Percentiles rank a stretch among this genome's conserved stretches.
phyloP scores from a whole-genome alignment of 1,140 invertebrate species.

The Drosophila ananassae region DNA sequence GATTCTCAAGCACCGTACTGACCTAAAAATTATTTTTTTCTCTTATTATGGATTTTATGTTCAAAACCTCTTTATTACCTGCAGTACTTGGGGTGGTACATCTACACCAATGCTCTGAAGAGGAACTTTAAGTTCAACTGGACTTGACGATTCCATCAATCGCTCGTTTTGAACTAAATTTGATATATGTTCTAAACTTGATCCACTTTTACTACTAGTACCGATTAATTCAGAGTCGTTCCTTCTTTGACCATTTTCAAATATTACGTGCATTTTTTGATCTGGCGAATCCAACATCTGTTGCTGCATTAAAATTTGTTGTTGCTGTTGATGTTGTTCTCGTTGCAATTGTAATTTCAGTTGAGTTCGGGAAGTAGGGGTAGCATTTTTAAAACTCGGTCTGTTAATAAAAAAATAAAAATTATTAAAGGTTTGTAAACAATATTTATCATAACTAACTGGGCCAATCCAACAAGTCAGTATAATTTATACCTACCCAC shows the following conservation, averaged over 20 bases:
- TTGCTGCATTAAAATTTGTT: conserved; percentile 85
- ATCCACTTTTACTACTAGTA: conserved; percentile 49
- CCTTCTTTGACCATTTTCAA: conserved; percentile 15
- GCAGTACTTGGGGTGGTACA: conserved; percentile 91
- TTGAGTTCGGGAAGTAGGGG: conserved; percentile 92
- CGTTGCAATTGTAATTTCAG: conserved; percentile 94
- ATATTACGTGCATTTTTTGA: conserved; percentile 50
- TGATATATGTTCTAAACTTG: conserved; percentile 57
- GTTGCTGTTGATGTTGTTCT: conserved; percentile 89
- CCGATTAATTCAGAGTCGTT: conserved; percentile 45
- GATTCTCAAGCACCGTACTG: conserved; percentile 93
- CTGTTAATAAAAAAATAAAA: conserved; percentile 82
- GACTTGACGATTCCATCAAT: conserved; percentile 51
- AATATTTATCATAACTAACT: background rate
- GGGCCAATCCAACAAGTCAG: background rate
- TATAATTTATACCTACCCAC: conserved; percentile 81
- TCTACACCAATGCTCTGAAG: conserved; percentile 88
- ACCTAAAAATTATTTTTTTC: conserved; percentile 85
- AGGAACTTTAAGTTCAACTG: conserved; percentile 86
- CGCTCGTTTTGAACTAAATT: conserved; percentile 44
- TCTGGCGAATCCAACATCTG: conserved; percentile 68
- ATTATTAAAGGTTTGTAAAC: background rate
- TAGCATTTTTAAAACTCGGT: conserved; percentile 92
- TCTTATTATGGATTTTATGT: background rate
- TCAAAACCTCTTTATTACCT: conserved; percentile 85